Evolutionary conservation across 2,113 vertebrate species (phyloP).

Genomic region (Megaceryle torquata): DNA sequence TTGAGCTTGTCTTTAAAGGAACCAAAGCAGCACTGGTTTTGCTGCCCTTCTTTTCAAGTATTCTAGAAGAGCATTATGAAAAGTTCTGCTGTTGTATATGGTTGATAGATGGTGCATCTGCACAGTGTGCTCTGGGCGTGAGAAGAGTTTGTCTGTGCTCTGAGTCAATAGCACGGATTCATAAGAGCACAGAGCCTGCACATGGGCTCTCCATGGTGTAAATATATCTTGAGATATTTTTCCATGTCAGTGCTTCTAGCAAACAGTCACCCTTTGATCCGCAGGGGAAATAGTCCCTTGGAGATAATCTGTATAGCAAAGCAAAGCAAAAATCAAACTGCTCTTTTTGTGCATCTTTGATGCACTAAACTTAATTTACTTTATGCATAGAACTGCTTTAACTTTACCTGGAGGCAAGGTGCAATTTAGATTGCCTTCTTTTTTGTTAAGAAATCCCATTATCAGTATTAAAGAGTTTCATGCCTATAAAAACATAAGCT

Average conservation of each 20-base stretch:
- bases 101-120: not conserved
- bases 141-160: not conserved
- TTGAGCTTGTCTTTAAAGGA: not conserved
- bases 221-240: not conserved
- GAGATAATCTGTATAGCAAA: conserved; percentile 57
- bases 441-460: conserved; percentile 7
- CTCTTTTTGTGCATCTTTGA: conserved; percentile 36
- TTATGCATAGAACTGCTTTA: conserved; percentile 16
- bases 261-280: conserved; percentile 38
- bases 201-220: accelerated
- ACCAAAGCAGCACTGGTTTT: not conserved
- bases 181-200: not conserved
- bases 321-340: conserved; percentile 25
- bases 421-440: not conserved
- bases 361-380: conserved; percentile 39
- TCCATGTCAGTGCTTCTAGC: conserved; percentile 8
- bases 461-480: not conserved
- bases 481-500: not conserved
- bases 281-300: not conserved
- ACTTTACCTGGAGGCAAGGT: conserved; percentile 33
- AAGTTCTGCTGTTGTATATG: not conserved
- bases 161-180: not conserved
- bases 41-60: not conserved
- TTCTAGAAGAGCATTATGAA: not conserved
- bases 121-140: not conserved